Conservation (phyloP, 2,797 vertebrate species). For the Smutsia gigantea region DNA sequence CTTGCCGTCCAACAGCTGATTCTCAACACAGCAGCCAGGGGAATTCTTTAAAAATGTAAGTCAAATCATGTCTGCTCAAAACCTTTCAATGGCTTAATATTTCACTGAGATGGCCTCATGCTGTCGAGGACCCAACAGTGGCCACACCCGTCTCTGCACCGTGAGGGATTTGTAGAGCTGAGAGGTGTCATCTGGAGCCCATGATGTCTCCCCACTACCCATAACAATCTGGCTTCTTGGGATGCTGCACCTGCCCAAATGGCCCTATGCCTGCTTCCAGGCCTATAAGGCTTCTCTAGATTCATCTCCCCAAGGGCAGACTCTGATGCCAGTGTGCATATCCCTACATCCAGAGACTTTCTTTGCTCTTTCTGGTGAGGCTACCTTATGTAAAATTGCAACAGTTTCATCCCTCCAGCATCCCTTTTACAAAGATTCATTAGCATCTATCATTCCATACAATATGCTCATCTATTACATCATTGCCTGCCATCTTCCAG, state of each 20-base stretch:
- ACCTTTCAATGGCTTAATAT: background rate
- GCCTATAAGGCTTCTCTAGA: background rate
- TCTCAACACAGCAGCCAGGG: background rate
- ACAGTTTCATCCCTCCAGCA: background rate
- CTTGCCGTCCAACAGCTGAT: background rate
- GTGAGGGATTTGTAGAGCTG: background rate
- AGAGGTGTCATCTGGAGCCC: background rate
- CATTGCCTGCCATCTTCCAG: background rate
- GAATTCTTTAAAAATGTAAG: background rate
- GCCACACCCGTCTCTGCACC: background rate
- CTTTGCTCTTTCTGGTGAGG: background rate
- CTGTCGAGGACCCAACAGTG: background rate
- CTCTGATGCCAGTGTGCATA: background rate
- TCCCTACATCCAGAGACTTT: background rate
- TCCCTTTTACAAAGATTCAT: background rate
- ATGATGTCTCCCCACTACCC: background rate
- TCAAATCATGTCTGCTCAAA: background rate
- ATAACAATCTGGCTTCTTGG: background rate
- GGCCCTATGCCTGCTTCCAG: background rate
- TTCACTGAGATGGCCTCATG: background rate
- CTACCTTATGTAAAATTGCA: background rate
- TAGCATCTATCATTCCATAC: background rate
- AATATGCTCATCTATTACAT: background rate
- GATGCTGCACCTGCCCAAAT: background rate
- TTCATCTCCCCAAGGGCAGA: background rate